Percentiles rank a stretch among this genome's conserved stretches.
These are phyloP conservation scores for Leistus spinibarbis DNA, from an alignment of 2,888 invertebrate species.

Conservation along the genomic window DNA sequence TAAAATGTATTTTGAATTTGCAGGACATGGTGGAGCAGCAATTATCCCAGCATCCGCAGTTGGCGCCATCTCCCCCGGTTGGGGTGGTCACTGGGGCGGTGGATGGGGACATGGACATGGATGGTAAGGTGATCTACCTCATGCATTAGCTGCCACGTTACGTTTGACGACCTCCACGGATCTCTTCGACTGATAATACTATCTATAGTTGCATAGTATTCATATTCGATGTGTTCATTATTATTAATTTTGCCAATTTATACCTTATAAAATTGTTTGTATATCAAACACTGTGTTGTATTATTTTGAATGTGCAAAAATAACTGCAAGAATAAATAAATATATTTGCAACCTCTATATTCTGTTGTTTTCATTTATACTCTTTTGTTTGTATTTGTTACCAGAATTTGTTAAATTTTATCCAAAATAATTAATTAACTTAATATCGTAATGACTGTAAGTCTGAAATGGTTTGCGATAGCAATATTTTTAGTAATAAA, in stretches of 20 bases:
- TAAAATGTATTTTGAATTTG: too few species aligned
- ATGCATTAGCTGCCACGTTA: not conserved
- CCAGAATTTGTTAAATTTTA: too few species aligned
- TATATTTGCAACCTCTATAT: slow-evolving; percentile 21
- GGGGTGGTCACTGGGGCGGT: slow-evolving; percentile 26
- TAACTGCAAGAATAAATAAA: slow-evolving; percentile 22
- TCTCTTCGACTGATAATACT: not conserved
- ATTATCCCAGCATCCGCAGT: slow-evolving; percentile 15
- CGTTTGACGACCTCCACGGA: not conserved
- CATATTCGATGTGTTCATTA: slow-evolving; percentile 22
- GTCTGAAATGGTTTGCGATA: too few species aligned
- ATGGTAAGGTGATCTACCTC: not conserved
- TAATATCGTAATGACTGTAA: too few species aligned
- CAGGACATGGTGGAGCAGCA: slow-evolving; percentile 31
- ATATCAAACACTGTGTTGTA: slow-evolving; percentile 32
- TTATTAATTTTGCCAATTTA: not conserved
- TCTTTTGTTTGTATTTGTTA: too few species aligned
- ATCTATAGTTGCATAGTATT: not conserved
- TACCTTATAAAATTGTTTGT: not conserved
- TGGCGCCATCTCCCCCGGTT: not conserved
- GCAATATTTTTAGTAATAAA: too few species aligned
- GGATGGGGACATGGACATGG: slow-evolving; percentile 26
- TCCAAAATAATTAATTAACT: too few species aligned
- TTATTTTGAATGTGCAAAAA: slow-evolving; percentile 20
- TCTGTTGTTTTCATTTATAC: not conserved